These are phyloP conservation scores for Orthonyx spaldingii DNA, from an alignment of 2,113 vertebrate species.

Conservation along the genomic window DNA sequence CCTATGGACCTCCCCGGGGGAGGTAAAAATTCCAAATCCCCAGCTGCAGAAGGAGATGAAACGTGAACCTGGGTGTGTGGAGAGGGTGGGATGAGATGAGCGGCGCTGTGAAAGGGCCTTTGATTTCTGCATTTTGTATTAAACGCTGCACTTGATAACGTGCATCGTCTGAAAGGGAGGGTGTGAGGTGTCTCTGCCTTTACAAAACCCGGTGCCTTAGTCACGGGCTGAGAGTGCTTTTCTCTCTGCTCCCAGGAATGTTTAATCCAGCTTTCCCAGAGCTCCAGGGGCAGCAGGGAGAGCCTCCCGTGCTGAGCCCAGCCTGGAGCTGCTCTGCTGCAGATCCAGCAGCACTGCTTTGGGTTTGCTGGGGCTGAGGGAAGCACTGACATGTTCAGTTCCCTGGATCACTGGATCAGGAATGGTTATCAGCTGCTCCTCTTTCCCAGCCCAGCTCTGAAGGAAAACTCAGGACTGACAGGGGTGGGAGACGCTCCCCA, in stretches of 20 bases:
- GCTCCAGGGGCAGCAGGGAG: background rate
- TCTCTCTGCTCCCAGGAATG: background rate
- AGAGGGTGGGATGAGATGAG: background rate
- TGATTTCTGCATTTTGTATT: background rate
- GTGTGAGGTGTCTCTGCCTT: background rate
- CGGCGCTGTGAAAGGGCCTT: background rate
- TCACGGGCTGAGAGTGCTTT: background rate
- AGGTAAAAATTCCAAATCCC: background rate
- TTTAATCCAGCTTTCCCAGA: background rate
- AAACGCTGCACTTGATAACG: background rate
- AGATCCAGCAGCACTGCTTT: background rate
- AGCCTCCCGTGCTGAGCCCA: background rate
- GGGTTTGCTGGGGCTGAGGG: background rate
- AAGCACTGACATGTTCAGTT: background rate
- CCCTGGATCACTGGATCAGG: background rate
- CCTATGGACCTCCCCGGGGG: background rate
- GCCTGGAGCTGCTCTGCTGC: background rate
- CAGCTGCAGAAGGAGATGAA: background rate
- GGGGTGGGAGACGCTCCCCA: background rate
- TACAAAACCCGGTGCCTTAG: background rate
- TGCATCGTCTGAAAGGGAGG: too few relatives aligned
- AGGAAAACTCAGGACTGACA: background rate
- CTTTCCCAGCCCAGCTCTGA: background rate
- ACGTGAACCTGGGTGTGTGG: fast-evolving
- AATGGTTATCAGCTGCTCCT: background rate